These are phyloP conservation scores for Frieseomelitta varia DNA, from an alignment of 1,140 invertebrate genomes.

Conservation along the genomic window DNA sequence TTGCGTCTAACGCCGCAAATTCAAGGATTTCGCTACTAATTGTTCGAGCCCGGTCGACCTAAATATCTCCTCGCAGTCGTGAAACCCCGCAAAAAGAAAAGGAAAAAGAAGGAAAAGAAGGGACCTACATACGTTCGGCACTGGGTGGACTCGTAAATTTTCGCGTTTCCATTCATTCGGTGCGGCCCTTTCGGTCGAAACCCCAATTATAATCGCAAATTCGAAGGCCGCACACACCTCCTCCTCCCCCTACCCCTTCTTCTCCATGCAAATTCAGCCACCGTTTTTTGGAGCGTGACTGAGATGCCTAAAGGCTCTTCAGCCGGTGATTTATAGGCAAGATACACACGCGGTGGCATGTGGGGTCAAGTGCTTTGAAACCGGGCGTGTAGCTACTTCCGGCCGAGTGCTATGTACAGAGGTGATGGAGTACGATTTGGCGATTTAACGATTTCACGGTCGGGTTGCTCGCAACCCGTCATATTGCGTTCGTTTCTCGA, in stretches of 20 bases:
- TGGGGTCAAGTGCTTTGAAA: constrained; percentile 27
- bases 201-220: constrained; percentile 20
- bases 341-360: not conserved
- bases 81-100: not conserved
- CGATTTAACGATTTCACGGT: constrained; percentile 36
- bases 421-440: constrained; percentile 12
- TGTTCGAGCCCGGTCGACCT: constrained; percentile 1
- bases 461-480: not conserved
- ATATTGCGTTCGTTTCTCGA: not conserved
- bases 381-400: constrained; percentile 9
- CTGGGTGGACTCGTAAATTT: not conserved
- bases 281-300: constrained; percentile 25
- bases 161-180: not conserved
- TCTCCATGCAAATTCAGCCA: constrained; percentile 5
- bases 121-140: not conserved
- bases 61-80: constrained; percentile 6
- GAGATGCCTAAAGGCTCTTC: constrained; percentile 6
- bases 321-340: constrained; percentile 13
- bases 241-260: not conserved
- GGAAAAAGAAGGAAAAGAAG: not conserved
- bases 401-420: constrained; percentile 13
- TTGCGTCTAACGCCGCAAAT: not conserved
- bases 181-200: not conserved
- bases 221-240: not conserved
- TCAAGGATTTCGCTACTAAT: constrained; percentile 1